These are phyloP conservation scores for Caenorhabditis afra DNA, from an alignment of 2,888 invertebrate species.

Conservation along the genomic window DNA sequence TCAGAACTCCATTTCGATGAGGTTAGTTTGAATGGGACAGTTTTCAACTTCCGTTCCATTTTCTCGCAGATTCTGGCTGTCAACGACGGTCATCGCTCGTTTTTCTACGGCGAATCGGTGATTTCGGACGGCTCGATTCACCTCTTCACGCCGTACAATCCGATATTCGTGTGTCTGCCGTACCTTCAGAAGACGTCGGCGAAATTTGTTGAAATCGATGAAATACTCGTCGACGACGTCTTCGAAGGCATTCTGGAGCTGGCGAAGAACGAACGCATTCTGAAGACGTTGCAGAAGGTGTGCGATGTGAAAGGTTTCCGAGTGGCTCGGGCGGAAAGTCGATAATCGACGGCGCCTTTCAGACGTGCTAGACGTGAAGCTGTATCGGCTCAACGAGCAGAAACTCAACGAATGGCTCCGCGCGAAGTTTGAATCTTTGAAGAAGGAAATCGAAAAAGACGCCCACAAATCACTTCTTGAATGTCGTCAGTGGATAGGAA, in stretches of 20 bases:
- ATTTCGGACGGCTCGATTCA: conserved; percentile 67
- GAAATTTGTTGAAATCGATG: conserved; percentile 62
- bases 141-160: conserved; percentile 68
- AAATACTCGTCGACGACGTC: conserved; percentile 66
- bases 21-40: conserved; percentile 35
- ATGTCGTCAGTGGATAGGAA: conserved; percentile 44
- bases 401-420: conserved; percentile 70
- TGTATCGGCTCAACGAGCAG: conserved; percentile 68
- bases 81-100: conserved; percentile 68
- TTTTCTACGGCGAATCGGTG: conserved; percentile 72
- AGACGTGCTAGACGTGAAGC: conserved; percentile 67
- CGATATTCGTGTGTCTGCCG: conserved; percentile 70
- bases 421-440: conserved; percentile 62
- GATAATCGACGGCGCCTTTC: conserved; percentile 1
- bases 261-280: conserved; percentile 52
- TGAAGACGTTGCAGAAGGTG: conserved; percentile 54
- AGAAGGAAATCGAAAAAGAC: conserved; percentile 53
- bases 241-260: conserved; percentile 54
- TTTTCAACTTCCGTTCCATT: too few relatives aligned
- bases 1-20: conserved; percentile 61
- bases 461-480: conserved; percentile 63
- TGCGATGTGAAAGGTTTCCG: conserved; percentile 66
- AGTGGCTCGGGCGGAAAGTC: background rate
- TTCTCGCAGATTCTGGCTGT: conserved; percentile 59
- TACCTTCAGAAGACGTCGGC: conserved; percentile 63